Evolutionary conservation across 2,888 invertebrate genomes (phyloP), one percentile per base, ranked within the genome.

Genomic region (Drosophila longiperda): DNA sequence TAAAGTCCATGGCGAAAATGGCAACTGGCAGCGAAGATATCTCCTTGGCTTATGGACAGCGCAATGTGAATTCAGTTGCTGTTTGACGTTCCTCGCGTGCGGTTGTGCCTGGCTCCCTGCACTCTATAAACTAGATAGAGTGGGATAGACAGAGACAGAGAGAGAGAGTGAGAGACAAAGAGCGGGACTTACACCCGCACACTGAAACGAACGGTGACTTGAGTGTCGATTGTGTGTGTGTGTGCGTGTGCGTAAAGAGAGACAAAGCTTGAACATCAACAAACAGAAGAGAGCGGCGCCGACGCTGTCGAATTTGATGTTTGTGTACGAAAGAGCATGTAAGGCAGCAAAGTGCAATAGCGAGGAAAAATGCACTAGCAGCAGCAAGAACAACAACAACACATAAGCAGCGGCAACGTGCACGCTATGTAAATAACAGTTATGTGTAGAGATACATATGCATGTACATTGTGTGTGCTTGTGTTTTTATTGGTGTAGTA

Each of bases 61-160:
- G 78, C 89, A 91, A 90, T 72, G 57, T 67, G 71, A 84, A 90
- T 79, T 92, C 91, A 91, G 92, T 91, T 91, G 90, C 91, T 89
- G 89, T 90, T 89, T 74, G 91, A 87, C 86, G 90, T 89, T 92
- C 82, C 84, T 87, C 84, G 90, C 82, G 90, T 85, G 83, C 90
- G 92, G 91, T 92, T 91, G 90, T 90, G 91, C 82, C 66, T 82
- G 78, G 79, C 29, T 55, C 61, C 60, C 72, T 74, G 65, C 64
- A 73, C 75, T 79, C 62, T 45, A 36, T 11, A 32, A 15, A 57
- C 5, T 40, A 20, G 17, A 49, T 17, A 49, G 49, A 49, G 49
- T 26, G 49, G 26, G 49, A 49, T 23, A 26, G 50, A 11, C 17
- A 50, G 49, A n/a, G n/a, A 29, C 11, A 29, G 11, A 50, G 42